phyloP scores from a whole-genome alignment of 2,888 invertebrate genomes.

The Campoletis raptor region DNA sequence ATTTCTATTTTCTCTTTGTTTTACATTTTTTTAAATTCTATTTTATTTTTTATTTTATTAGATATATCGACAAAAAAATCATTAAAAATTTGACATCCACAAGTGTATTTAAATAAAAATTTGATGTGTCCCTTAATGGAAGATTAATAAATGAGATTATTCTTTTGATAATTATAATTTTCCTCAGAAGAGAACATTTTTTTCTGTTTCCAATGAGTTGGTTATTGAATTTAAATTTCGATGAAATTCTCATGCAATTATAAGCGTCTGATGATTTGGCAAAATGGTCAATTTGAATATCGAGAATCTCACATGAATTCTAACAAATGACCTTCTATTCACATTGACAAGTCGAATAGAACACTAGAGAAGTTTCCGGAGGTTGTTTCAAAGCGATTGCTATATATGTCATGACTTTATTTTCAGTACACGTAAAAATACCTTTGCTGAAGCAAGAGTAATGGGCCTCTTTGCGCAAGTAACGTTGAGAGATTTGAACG shows the following conservation, averaged over 20 bases:
- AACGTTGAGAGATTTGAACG: conserved; percentile 22
- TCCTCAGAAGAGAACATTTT: no score
- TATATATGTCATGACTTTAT: neutral
- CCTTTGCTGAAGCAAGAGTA: conserved; percentile 6
- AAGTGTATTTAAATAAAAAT: no score
- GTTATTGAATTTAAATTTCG: no score
- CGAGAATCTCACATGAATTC: neutral
- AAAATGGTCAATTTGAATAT: neutral
- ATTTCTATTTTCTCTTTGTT: no score
- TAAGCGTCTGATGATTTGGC: no score
- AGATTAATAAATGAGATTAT: no score
- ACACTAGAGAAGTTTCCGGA: neutral
- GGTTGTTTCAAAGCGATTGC: neutral
- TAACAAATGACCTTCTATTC: neutral
- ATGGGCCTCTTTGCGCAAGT: conserved; percentile 9
- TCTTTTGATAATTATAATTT: no score
- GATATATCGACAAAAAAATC: neutral
- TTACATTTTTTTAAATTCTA: no score
- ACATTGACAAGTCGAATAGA: neutral
- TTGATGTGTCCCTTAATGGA: no score
- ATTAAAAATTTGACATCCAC: no score
- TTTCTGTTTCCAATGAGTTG: no score
- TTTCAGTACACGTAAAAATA: conserved; percentile 13
- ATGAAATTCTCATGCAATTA: no score
- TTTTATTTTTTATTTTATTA: neutral